Evolutionary conservation across 2,888 invertebrate species (phyloP).

Genomic region (Ormyrus labotus): DNA sequence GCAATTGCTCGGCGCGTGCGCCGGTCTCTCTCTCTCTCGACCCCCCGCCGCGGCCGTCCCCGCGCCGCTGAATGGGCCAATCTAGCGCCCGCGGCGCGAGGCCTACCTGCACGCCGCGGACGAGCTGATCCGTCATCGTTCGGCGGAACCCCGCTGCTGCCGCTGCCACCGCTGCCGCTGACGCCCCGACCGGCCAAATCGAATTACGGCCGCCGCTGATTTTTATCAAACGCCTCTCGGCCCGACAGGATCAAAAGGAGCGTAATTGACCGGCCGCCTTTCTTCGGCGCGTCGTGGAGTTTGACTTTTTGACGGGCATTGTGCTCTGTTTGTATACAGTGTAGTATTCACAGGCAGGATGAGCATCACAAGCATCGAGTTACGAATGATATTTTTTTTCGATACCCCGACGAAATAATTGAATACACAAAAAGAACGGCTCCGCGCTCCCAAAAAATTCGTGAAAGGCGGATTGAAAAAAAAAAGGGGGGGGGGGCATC

Average conservation of each 20-base stretch:
- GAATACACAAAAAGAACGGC: too few species aligned
- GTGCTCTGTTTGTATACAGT: too few species aligned
- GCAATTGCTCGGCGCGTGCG: neutral
- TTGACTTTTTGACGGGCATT: too few species aligned
- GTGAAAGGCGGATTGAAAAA: too few species aligned
- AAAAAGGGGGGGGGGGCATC: too few species aligned
- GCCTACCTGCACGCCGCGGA: neutral
- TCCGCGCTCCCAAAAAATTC: too few species aligned
- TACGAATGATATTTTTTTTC: too few species aligned
- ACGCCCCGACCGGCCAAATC: neutral
- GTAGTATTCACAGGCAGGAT: too few species aligned
- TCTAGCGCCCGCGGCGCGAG: neutral
- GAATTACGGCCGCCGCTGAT: neutral
- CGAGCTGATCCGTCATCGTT: neutral
- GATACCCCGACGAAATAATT: too few species aligned
- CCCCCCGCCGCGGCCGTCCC: neutral
- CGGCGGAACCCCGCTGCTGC: neutral
- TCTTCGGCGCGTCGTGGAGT: neutral
- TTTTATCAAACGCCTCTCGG: neutral
- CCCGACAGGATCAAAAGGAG: neutral
- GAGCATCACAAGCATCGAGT: too few species aligned
- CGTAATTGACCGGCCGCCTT: neutral
- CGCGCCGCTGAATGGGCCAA: neutral
- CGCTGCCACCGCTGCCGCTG: neutral
- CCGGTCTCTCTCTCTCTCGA: neutral